Evolutionary conservation across 2,888 invertebrate genomes (phyloP), one percentile per base, ranked within the genome.

Genomic region (Autographa pulchrina): DNA sequence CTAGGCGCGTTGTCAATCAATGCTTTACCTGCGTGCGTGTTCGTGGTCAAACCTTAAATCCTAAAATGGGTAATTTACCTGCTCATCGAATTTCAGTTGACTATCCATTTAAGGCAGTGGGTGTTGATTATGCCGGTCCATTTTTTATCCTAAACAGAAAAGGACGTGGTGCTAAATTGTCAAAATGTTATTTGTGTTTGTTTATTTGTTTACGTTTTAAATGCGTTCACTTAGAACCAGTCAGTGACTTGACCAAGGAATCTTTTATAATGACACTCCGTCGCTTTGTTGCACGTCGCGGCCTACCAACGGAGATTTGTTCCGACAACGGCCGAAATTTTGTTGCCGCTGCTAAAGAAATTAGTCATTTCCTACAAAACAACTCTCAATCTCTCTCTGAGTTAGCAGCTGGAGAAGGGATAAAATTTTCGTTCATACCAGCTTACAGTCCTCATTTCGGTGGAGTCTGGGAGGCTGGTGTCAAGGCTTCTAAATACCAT

Each of bases 241-340:
- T 74, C 0, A 82, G 82, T 25, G 83, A 84, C 18, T 61, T 86
- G 2, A 67, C 82, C 0, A 85, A 78, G 31, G 77, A 87, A 13
- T 77, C 80, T 0, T 86, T 86, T 41, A 75, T 87, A 9, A 69
- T 85, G 68, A 73, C 83, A 0, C 60, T 87, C 2, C 66, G 77
- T 0, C 56, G 87, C n/a, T 88, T 88, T 62, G 74, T 85, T 6
- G 65, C 87, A 6, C 81, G 86, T 8, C 64, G 87, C 7, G 86
- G 88, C 0, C 77, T 76, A 56, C 86, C 88, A 20, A 14, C 48
- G 18, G 85, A 85, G 58, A 77, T 89, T 18, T 86, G 77, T 67
- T 82, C 72, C 25, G 87, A 88, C 56, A 86, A 86, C 67, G 88
- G 86, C 0, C 75, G 80, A 0, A 86, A 82, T 63, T 85, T 86